Evolutionary conservation across 2,888 invertebrate species (phyloP), one percentile per base, ranked within the genome.

Genomic region (Sepiola atlantica): DNA sequence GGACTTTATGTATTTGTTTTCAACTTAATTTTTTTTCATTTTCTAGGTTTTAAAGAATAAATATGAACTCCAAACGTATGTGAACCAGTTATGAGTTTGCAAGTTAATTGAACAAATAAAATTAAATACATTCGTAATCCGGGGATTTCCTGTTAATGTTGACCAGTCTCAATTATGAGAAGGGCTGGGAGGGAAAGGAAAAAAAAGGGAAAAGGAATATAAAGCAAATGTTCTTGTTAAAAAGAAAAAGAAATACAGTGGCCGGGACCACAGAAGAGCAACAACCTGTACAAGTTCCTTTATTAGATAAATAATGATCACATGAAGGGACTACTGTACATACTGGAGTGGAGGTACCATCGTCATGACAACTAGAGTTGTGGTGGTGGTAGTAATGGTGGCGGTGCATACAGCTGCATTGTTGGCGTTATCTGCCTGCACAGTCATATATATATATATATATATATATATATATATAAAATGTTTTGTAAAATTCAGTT

Each of bases 241-340:
- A n/a, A n/a, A 77, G 4, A 77, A n/a, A 32, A 77, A 77, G 18
- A 77, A 24, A 77, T 16, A 6, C 77, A 77, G 77, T n/a, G 77
- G 77, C 18, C 16, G 32, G 77, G 2, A n/a, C n/a, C 77, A 77
- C n/a, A 77, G 24, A 92, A 92, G 55, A 92, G 54, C 92, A 92
- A 55, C 35, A 45, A 94, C 94, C 94, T 94, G 94, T 91, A 94
- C 95, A 95, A 95, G 95, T 95, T 94, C 94, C 95, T 96, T 96
- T 96, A 96, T 96, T 96, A 96, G 96, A 96, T 96, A 96, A 96
- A 96, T 96, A 96, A 96, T 96, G 96, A 96, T 96, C 96, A 96
- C 96, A 96, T 96, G 95, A 95, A 96, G 96, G 96, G 96, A 96
- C 96, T 96, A 96, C 96, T 95, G 96, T 96, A 96, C 96, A 96